phyloP scores from a whole-genome alignment of 1,140 invertebrate species.

The Cotesia glomerata region DNA sequence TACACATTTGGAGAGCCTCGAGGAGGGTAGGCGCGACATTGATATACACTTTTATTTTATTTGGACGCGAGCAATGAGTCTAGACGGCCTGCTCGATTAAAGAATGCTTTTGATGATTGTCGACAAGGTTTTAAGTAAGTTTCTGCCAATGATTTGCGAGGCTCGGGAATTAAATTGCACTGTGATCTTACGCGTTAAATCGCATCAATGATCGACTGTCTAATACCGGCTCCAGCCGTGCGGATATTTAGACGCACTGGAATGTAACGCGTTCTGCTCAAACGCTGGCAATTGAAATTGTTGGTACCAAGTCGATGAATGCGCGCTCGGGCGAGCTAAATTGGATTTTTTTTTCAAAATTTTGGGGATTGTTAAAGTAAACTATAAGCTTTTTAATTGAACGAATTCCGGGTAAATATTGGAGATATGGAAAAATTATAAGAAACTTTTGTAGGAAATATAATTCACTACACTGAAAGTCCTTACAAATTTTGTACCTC shows the following conservation, averaged over 20 bases:
- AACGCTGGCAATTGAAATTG: constrained; percentile 1
- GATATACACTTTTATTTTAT: too few species aligned
- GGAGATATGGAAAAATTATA: too few species aligned
- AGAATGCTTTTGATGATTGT: too few species aligned
- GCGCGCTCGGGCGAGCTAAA: neutral
- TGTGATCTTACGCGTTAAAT: constrained; percentile 1
- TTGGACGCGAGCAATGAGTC: too few species aligned
- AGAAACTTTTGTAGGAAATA: too few species aligned
- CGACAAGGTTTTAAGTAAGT: neutral
- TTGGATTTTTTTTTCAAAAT: neutral
- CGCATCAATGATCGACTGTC: constrained; percentile 1
- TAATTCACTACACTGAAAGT: too few species aligned
- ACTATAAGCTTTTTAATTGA: too few species aligned
- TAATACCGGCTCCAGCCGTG: neutral
- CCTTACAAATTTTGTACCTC: too few species aligned
- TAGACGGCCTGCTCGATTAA: too few species aligned
- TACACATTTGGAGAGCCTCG: neutral
- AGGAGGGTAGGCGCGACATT: too few species aligned
- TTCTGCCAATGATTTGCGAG: neutral
- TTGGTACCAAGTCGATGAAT: constrained; percentile 1
- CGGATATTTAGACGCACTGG: neutral
- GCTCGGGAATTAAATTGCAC: neutral
- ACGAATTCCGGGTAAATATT: too few species aligned
- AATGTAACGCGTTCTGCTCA: constrained; percentile 3
- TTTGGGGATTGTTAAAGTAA: too few species aligned